A percentile compares a stretch with the other conserved stretches of the same genome.
These are phyloP conservation scores for Macrostomum lignano DNA, from an alignment of 1,140 invertebrate species.

Conservation along the genomic window DNA sequence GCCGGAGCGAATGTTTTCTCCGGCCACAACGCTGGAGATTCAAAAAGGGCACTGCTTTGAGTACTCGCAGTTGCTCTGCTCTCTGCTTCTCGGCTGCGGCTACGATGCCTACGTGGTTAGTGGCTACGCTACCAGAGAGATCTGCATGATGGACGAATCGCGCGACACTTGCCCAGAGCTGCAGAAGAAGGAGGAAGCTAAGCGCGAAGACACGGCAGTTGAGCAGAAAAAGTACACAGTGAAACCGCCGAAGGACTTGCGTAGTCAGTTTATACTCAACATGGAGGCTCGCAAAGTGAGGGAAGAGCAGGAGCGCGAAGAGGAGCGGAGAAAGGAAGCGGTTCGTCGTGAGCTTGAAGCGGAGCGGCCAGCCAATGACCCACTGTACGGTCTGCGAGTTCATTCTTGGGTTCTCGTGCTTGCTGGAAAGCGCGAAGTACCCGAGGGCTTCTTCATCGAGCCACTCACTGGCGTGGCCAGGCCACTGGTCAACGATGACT, in stretches of 20 bases:
- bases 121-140: conserved; percentile 45
- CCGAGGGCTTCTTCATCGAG: conserved; percentile 47
- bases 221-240: conserved; percentile 19
- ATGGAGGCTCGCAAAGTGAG: conserved; percentile 12
- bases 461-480: conserved; percentile 40
- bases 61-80: conserved; percentile 43
- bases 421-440: conserved; percentile 34
- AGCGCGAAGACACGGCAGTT: not conserved
- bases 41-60: conserved; percentile 50
- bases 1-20: conserved; percentile 44
- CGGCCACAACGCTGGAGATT: conserved; percentile 39
- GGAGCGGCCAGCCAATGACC: conserved; percentile 40
- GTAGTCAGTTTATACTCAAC: conserved; percentile 21
- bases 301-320: conserved; percentile 18
- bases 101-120: conserved; percentile 60
- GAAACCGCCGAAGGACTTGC: conserved; percentile 21
- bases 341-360: conserved; percentile 22
- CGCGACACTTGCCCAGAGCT: conserved; percentile 20
- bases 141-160: conserved; percentile 33
- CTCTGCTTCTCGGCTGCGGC: conserved; percentile 45
- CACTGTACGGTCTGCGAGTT: conserved; percentile 40
- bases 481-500: conserved; percentile 33
- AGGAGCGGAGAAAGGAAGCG: conserved; percentile 11
- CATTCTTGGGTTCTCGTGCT: conserved; percentile 53
- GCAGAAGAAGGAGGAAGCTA: conserved; percentile 19